Conservation (phyloP, 2,888 invertebrate genomes). For the Metopia argyrocephala region DNA sequence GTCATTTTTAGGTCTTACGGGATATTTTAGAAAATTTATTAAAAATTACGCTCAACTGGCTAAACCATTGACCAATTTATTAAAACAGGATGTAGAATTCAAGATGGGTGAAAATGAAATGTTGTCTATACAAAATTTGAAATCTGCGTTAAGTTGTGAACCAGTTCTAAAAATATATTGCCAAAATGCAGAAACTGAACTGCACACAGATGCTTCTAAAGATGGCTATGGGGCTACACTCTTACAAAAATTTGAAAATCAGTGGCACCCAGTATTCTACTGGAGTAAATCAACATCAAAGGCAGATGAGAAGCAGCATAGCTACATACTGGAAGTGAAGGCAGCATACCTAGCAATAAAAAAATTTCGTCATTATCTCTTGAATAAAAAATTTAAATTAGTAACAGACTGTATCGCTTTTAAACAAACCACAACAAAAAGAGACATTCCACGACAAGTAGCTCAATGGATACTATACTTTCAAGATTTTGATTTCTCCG, state of each 20-base stretch:
- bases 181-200: too few species aligned
- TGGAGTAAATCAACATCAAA: too few species aligned
- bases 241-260: constrained; percentile 11
- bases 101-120: too few species aligned
- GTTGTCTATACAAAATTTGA: constrained; percentile 51
- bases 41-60: too few species aligned
- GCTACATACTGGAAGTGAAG: constrained; percentile 28
- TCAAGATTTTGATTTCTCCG: constrained; percentile 64
- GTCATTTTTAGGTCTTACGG: too few species aligned
- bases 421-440: constrained; percentile 55
- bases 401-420: constrained; percentile 62
- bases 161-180: too few species aligned
- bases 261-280: constrained; percentile 58
- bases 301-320: constrained; percentile 59
- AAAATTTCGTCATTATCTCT: neutral
- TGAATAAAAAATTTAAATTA: constrained; percentile 59
- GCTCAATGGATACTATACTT: constrained; percentile 64
- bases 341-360: neutral
- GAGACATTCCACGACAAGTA: constrained; percentile 61
- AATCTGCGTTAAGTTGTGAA: too few species aligned
- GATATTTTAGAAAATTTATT: too few species aligned
- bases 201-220: too few species aligned
- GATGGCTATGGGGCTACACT: too few species aligned
- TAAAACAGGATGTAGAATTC: too few species aligned
- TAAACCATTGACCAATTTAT: too few species aligned